Evolutionary conservation across 2,113 vertebrate species (phyloP), one percentile per base, ranked within the genome.

Genomic region (Tor tambroides): DNA sequence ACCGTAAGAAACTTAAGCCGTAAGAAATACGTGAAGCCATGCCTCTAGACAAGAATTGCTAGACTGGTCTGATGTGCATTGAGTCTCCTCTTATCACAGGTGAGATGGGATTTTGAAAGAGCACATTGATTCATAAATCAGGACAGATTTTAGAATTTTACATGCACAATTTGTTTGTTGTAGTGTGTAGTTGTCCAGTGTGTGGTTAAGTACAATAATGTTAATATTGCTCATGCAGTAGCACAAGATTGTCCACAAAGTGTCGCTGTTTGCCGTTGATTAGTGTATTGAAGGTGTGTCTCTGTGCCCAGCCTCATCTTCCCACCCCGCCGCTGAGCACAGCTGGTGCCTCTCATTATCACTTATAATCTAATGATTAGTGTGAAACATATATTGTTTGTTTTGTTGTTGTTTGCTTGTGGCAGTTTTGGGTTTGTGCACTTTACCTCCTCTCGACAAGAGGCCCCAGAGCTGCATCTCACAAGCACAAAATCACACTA

Each of bases 201-300:
- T 28, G 26, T 17, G 17, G 41, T 84, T 30, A 83, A 49, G 41
- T 67, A 80, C 21, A 26, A 49, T 19, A 46, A 46, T 75, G 28
- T 85, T 59, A 38, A 51, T 5, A 35, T 85, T 51, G 14, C 8
- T 3, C 78, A 19, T 86, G 86, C n/a, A 89, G 56, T 89, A 61
- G 32, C 83, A 83, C 80, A 83, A 69, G 17, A 84, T 81, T 84
- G 32, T 74, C 87, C 90, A 89, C 87, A 26, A 63, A 12, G 63
- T 91, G 89, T 87, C 89, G n/a, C 78, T 77, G 41, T 86, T 69
- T 43, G 43, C 82, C 35, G 56, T 41, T 71, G 72, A 83, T 85
- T 56, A 84, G 38, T 69, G 3, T n/a, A 54, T 86, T 86, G 77
- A 86, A 88, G 74, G 80, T 4, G 59, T 84, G 79, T 86, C 83